Conservation (phyloP, 1,140 invertebrate genomes). For the Lutraria rhynchaena region DNA sequence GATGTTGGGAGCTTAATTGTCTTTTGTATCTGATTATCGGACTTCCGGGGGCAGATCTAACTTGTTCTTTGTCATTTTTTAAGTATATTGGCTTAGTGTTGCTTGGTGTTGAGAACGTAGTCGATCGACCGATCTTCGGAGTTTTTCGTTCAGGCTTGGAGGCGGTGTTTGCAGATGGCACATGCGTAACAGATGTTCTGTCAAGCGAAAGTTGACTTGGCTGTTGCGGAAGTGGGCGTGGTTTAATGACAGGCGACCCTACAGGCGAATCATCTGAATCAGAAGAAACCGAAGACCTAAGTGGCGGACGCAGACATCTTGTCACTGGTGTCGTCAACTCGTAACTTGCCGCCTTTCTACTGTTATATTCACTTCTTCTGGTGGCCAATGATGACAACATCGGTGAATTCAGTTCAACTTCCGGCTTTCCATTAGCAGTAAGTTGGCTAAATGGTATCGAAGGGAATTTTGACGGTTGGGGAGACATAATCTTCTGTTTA, state of each 20-base stretch:
- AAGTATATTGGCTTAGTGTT: background rate
- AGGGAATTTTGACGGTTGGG: conserved; percentile 16
- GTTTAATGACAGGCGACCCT: conserved; percentile 6
- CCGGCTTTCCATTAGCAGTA: background rate
- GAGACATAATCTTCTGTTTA: conserved; percentile 47
- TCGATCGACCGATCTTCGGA: background rate
- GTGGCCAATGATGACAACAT: background rate
- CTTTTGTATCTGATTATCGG: conserved; percentile 26
- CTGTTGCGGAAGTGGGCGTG: background rate
- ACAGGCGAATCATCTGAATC: conserved; percentile 37
- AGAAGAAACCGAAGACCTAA: conserved; percentile 46
- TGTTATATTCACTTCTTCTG: conserved; percentile 16
- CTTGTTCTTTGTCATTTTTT: background rate
- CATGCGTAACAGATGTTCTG: background rate
- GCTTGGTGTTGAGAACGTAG: background rate
- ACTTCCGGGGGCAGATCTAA: conserved; percentile 15
- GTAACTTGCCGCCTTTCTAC: conserved; percentile 1
- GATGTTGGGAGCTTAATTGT: conserved; percentile 12
- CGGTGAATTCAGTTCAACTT: background rate
- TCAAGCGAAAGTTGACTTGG: background rate
- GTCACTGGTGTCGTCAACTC: conserved; percentile 1
- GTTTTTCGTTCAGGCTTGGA: too few relatives aligned
- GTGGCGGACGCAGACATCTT: conserved; percentile 1
- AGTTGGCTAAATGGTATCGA: conserved; percentile 14
- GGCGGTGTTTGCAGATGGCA: background rate